Percentiles rank a stretch among this genome's conserved stretches.
phyloP scores from a whole-genome alignment of 2,888 invertebrate species.

The Pyralis farinalis region DNA sequence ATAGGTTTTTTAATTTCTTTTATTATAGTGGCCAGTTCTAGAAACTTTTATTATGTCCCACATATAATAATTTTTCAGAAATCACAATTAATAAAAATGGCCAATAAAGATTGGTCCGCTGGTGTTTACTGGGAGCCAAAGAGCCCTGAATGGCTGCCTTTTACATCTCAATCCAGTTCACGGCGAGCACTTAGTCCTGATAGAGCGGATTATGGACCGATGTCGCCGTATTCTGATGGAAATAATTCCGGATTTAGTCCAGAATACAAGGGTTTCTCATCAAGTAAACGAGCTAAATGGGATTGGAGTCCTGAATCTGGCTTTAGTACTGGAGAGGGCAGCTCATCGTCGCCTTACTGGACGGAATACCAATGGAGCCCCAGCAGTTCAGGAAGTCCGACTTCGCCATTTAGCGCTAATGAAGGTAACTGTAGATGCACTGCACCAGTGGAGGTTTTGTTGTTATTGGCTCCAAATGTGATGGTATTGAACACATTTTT shows the following conservation, averaged over 20 bases:
- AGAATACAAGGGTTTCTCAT: constrained; percentile 39
- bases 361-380: constrained; percentile 79
- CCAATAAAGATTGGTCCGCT: constrained; percentile 64
- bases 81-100: constrained; percentile 54
- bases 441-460: too few species aligned
- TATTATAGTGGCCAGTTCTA: too few species aligned
- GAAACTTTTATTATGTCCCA: too few species aligned
- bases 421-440: too few species aligned
- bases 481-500: too few species aligned
- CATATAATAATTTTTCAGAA: background rate
- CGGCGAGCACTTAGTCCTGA: constrained; percentile 52
- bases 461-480: too few species aligned
- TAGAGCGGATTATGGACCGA: constrained; percentile 41
- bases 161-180: constrained; percentile 34
- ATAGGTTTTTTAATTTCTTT: too few species aligned
- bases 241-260: constrained; percentile 65
- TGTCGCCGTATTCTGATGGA: constrained; percentile 60
- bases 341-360: constrained; percentile 54
- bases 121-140: constrained; percentile 71
- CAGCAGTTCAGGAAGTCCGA: constrained; percentile 69
- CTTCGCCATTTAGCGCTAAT: constrained; percentile 64
- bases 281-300: constrained; percentile 44
- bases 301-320: constrained; percentile 74
- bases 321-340: constrained; percentile 52
- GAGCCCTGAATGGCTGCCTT: constrained; percentile 58